These are phyloP conservation scores for Herminia tarsipennalis DNA, from an alignment of 2,888 invertebrate species.

Conservation along the genomic window DNA sequence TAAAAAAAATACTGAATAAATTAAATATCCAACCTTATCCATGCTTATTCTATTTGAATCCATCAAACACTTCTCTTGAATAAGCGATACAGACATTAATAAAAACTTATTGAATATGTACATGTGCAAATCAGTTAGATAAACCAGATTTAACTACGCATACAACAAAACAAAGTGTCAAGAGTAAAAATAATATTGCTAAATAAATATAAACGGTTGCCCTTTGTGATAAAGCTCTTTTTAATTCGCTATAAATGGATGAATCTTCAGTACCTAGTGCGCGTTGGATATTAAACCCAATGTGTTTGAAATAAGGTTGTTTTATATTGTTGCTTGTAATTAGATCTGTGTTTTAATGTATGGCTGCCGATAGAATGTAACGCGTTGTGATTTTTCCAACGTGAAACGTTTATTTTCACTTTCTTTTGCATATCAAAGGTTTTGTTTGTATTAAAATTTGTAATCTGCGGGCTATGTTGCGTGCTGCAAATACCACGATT, in stretches of 20 bases:
- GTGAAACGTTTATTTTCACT: conserved; percentile 23
- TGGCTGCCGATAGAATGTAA: conserved; percentile 18
- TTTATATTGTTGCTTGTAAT: conserved; percentile 1
- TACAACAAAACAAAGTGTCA: conserved; percentile 22
- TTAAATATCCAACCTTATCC: background rate
- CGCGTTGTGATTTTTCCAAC: conserved; percentile 16
- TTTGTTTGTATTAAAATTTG: conserved; percentile 3
- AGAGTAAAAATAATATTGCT: conserved; percentile 8
- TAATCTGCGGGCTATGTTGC: background rate
- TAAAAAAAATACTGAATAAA: background rate
- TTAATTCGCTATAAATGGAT: conserved; percentile 1
- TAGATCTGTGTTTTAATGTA: conserved; percentile 30
- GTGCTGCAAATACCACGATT: no score
- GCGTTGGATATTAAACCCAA: conserved; percentile 17
- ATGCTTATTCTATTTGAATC: conserved; percentile 7
- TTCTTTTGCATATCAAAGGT: conserved; percentile 17
- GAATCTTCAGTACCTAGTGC: conserved; percentile 9
- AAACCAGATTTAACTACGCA: conserved; percentile 40
- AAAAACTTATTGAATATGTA: conserved; percentile 42
- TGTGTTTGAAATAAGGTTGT: background rate
- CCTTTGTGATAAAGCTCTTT: background rate
- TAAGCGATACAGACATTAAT: conserved; percentile 19
- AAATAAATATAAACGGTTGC: conserved; percentile 18
- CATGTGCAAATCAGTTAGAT: conserved; percentile 47
- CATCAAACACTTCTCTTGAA: conserved; percentile 12